These are phyloP conservation scores for Drosophila sp. DNA, from an alignment of 1,140 invertebrate genomes.

Conservation along the genomic window DNA sequence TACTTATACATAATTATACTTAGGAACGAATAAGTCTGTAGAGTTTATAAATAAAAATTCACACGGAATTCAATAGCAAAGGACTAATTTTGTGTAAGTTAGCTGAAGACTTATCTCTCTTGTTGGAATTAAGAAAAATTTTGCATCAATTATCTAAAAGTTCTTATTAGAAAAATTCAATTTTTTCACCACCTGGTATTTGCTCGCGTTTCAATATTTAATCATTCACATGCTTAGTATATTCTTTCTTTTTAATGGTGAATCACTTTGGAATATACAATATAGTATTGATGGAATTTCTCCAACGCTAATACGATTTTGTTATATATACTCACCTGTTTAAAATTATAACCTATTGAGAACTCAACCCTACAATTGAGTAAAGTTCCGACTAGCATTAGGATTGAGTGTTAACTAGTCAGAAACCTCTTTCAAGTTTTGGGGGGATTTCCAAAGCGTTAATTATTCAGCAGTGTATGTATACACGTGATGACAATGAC, in stretches of 20 bases:
- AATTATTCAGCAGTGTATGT: slow-evolving; percentile 48
- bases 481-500: slow-evolving; percentile 66
- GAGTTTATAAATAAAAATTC: too few species aligned
- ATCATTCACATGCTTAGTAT: too few species aligned
- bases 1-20: too few species aligned
- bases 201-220: too few species aligned
- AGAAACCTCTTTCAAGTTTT: slow-evolving; percentile 13
- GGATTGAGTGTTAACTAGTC: background rate
- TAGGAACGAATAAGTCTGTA: too few species aligned
- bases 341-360: background rate
- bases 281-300: background rate
- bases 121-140: too few species aligned
- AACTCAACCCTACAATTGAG: background rate
- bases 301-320: background rate
- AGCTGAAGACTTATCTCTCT: too few species aligned
- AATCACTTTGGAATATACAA: background rate
- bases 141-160: too few species aligned
- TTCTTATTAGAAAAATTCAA: too few species aligned
- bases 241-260: background rate
- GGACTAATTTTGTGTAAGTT: too few species aligned
- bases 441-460: slow-evolving; percentile 62
- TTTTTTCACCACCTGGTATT: too few species aligned
- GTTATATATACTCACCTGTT: background rate
- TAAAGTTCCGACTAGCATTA: background rate
- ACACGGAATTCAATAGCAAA: too few species aligned